Conservation (phyloP, 2,888 invertebrate species). For the Eristalis pertinax region DNA sequence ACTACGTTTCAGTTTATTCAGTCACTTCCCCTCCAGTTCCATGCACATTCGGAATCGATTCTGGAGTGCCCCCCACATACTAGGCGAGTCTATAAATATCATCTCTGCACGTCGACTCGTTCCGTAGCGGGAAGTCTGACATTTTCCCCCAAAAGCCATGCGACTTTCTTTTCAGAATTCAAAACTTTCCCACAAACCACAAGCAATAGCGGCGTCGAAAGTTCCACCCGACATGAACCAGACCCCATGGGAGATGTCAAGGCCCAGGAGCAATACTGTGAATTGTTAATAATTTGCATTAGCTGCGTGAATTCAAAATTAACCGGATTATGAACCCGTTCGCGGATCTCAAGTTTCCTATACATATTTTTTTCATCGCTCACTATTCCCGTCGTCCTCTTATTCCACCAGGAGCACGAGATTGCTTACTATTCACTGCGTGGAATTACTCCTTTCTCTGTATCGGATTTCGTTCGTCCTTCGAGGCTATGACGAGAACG, state of each 20-base stretch:
- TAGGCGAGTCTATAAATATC: not conserved
- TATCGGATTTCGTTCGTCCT: not conserved
- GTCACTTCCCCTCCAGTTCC: too few species aligned
- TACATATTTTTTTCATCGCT: not conserved
- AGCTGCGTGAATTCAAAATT: conserved; percentile 69
- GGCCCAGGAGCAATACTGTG: conserved; percentile 53
- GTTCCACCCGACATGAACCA: not conserved
- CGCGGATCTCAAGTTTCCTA: conserved; percentile 27
- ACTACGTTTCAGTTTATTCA: too few species aligned
- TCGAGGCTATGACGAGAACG: not conserved
- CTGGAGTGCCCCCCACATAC: too few species aligned
- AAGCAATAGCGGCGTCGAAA: conserved; percentile 12
- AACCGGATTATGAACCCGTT: conserved; percentile 68
- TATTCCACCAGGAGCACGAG: conserved; percentile 22
- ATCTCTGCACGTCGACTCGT: not conserved
- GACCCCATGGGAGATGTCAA: conserved; percentile 4
- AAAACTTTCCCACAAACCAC: conserved; percentile 14
- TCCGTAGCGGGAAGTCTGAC: not conserved
- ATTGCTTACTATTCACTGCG: conserved; percentile 55
- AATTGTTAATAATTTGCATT: conserved; percentile 72
- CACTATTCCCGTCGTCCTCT: not conserved
- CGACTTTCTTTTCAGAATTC: conserved; percentile 8
- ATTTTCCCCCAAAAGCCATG: not conserved
- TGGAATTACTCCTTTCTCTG: conserved; percentile 42
- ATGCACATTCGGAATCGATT: too few species aligned